A percentile compares a stretch with the other conserved stretches of the same genome.
Conservation (phyloP, 2,113 vertebrate species). For the Carollia perspicillata region DNA sequence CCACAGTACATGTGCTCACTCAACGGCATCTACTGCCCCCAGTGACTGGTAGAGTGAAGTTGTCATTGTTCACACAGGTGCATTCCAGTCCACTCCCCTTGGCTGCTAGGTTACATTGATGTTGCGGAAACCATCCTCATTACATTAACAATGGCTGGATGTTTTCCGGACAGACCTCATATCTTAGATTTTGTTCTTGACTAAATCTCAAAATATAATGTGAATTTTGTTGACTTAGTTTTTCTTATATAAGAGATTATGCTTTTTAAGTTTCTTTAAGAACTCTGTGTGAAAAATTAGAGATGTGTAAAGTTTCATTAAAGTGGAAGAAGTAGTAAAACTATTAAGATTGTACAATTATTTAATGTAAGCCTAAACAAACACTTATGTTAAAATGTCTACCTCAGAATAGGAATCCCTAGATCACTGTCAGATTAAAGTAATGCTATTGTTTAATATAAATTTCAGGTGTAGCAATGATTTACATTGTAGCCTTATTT, state of each 20-base stretch:
- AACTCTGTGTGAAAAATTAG: not conserved
- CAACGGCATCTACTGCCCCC: too few relatives aligned
- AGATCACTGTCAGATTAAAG: not conserved
- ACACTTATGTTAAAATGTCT: not conserved
- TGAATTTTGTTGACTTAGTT: not conserved
- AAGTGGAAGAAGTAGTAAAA: not conserved
- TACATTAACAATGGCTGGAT: too few relatives aligned
- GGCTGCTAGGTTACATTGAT: too few relatives aligned
- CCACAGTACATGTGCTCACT: too few relatives aligned
- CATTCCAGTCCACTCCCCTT: too few relatives aligned
- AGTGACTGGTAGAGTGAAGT: too few relatives aligned
- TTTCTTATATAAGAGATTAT: not conserved
- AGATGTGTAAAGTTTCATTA: not conserved
- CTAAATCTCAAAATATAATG: not conserved
- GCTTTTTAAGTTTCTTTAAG: not conserved
- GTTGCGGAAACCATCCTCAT: too few relatives aligned
- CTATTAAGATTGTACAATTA: not conserved
- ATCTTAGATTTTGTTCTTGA: conserved; percentile 23
- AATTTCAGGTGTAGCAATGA: not conserved
- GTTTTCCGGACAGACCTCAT: too few relatives aligned
- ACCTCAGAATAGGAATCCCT: not conserved
- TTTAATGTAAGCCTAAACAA: not conserved
- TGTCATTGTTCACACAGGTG: too few relatives aligned
- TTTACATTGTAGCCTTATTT: not conserved
- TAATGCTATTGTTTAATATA: not conserved